Percentiles rank a stretch among this genome's conserved stretches.
These are phyloP conservation scores for Rhynchotus rufescens DNA, from an alignment of 2,797 vertebrate genomes.

Conservation along the genomic window DNA sequence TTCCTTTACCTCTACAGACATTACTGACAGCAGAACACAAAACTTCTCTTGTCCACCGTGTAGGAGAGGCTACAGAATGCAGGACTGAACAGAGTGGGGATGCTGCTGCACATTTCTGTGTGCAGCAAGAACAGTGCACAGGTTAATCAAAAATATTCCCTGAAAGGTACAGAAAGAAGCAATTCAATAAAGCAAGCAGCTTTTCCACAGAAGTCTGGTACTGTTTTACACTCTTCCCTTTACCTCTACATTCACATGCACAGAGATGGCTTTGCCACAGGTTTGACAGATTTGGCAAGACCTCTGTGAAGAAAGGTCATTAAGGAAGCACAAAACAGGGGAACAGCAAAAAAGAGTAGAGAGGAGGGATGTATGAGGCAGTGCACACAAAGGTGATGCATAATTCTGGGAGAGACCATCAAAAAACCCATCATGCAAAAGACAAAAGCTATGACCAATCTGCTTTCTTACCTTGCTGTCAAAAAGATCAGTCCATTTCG, in stretches of 20 bases:
- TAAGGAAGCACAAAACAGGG: neutral
- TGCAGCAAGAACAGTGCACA: neutral
- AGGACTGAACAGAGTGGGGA: neutral
- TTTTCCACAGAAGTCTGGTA: neutral
- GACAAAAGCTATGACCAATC: neutral
- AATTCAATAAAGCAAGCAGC: neutral
- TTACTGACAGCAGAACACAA: slow-evolving; percentile 25
- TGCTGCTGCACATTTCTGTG: neutral
- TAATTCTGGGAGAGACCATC: neutral
- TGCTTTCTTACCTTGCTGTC: slow-evolving; percentile 90
- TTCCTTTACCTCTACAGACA: slow-evolving; percentile 35
- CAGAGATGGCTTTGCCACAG: neutral
- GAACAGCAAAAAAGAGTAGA: neutral
- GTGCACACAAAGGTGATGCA: neutral
- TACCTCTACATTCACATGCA: neutral
- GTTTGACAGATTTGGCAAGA: slow-evolving; percentile 17
- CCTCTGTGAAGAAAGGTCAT: neutral
- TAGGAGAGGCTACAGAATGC: neutral
- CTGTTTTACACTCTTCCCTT: neutral
- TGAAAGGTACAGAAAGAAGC: slow-evolving; percentile 31
- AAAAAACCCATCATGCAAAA: neutral
- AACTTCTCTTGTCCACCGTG: neutral
- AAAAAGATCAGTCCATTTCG: slow-evolving; percentile 95
- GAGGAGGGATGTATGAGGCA: neutral
- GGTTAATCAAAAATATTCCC: neutral